Percentiles rank a stretch among this genome's conserved stretches.
These are phyloP conservation scores for Oligia latruncula DNA, from an alignment of 2,888 invertebrate genomes.

Conservation along the genomic window DNA sequence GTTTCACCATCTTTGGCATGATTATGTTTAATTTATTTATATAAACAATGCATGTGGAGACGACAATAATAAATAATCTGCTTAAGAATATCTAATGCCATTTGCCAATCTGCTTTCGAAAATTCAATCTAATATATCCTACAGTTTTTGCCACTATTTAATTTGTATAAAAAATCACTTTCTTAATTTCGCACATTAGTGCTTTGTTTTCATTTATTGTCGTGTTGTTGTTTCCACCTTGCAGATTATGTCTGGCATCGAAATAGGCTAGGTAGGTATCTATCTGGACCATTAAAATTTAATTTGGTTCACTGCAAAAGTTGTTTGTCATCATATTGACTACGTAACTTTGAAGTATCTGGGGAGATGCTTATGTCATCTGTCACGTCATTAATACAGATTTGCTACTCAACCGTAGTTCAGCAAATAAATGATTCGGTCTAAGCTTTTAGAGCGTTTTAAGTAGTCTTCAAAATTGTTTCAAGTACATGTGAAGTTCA, in stretches of 20 bases:
- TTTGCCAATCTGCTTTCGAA: neutral
- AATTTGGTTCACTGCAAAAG: slow-evolving; percentile 15
- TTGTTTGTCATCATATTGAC: slow-evolving; percentile 4
- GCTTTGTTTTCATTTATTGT: neutral
- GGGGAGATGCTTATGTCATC: slow-evolving; percentile 13
- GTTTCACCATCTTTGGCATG: neutral
- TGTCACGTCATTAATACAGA: slow-evolving; percentile 16
- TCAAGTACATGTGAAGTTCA: neutral
- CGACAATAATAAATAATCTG: neutral
- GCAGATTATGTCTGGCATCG: neutral
- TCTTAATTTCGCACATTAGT: no score
- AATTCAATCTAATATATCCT: neutral
- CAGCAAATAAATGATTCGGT: slow-evolving; percentile 8
- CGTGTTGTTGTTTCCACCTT: neutral
- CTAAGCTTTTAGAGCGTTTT: neutral
- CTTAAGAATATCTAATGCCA: neutral
- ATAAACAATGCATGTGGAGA: neutral
- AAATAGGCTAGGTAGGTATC: neutral
- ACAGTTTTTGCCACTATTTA: neutral
- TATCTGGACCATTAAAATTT: neutral
- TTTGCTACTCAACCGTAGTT: slow-evolving; percentile 3
- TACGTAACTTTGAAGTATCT: slow-evolving; percentile 4
- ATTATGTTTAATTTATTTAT: slow-evolving; percentile 13
- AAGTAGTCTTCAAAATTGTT: neutral
- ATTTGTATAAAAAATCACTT: neutral